Evolutionary conservation across 1,140 invertebrate genomes (phyloP).

Genomic region (Diachasmimorpha longicaudata): DNA sequence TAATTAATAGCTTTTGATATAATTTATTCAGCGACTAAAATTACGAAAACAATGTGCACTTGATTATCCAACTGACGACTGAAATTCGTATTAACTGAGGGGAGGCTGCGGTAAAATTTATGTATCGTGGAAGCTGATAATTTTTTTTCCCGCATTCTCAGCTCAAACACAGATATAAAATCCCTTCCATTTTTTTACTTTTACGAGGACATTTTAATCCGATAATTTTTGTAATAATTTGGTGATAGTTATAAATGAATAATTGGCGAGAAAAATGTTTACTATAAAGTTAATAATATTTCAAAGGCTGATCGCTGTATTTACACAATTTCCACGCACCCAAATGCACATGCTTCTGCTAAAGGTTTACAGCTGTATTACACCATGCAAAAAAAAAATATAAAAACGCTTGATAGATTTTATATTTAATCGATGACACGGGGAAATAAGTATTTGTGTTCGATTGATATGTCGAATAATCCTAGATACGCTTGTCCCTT

Average conservation of each 20-base stretch:
- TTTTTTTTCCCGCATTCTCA: too few relatives aligned
- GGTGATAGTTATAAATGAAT: background rate
- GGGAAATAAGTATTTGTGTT: background rate
- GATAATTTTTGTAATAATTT: background rate
- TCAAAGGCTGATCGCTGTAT: slow-evolving; percentile 33
- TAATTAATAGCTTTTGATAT: background rate
- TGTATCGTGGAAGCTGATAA: too few relatives aligned
- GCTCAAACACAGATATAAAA: background rate
- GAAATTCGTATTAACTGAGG: background rate
- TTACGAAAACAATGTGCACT: background rate
- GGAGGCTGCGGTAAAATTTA: too few relatives aligned
- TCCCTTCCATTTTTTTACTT: background rate
- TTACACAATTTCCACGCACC: slow-evolving; percentile 28
- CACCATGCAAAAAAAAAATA: slow-evolving; percentile 12
- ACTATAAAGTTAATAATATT: slow-evolving; percentile 9
- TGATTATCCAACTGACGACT: background rate
- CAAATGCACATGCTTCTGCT: slow-evolving; percentile 23
- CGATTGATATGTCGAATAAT: background rate
- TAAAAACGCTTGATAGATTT: slow-evolving; percentile 24
- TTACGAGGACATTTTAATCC: background rate
- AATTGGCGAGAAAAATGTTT: background rate
- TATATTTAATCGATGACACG: background rate
- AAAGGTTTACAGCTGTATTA: slow-evolving; percentile 23
- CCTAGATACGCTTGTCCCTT: background rate
- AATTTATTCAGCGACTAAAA: background rate